These are phyloP conservation scores for Halictus rubicundus DNA, from an alignment of 1,140 invertebrate genomes.

Conservation along the genomic window DNA sequence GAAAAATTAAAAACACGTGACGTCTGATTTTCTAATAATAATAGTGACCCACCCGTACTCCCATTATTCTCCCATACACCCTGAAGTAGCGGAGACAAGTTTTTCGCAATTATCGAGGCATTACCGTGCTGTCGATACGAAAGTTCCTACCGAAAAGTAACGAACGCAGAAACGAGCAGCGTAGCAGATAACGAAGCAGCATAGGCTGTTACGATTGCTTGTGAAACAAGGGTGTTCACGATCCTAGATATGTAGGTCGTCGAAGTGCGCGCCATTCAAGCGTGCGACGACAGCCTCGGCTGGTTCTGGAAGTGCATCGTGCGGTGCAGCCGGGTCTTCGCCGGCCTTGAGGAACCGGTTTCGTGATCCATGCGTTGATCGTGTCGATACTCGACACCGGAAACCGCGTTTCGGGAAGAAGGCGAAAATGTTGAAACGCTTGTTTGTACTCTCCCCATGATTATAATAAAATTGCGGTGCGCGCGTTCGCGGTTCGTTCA, in stretches of 20 bases:
- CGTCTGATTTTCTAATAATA: too few species aligned
- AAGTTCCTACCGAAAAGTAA: background rate
- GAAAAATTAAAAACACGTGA: too few species aligned
- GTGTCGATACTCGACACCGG: slow-evolving; percentile 47
- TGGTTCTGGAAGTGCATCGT: background rate
- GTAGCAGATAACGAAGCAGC: too few species aligned
- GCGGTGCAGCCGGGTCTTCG: slow-evolving; percentile 29
- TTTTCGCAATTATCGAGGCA: too few species aligned
- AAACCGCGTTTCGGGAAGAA: slow-evolving; percentile 37
- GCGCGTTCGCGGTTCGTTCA: background rate
- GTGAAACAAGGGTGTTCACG: background rate
- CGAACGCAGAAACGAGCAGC: too few species aligned
- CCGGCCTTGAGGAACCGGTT: slow-evolving; percentile 58
- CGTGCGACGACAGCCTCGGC: background rate
- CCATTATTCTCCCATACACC: too few species aligned
- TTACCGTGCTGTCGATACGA: background rate
- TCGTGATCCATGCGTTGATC: slow-evolving; percentile 34
- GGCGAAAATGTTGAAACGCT: slow-evolving; percentile 3
- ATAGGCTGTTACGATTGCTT: background rate
- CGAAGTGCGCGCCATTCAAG: background rate
- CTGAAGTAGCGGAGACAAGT: too few species aligned
- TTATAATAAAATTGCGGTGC: background rate
- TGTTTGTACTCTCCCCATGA: background rate
- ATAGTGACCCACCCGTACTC: too few species aligned
- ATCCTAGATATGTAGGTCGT: slow-evolving; percentile 13